Percentiles rank a stretch among this genome's conserved stretches.
phyloP scores from a whole-genome alignment of 2,113 vertebrate genomes.

The Marmota monax region DNA sequence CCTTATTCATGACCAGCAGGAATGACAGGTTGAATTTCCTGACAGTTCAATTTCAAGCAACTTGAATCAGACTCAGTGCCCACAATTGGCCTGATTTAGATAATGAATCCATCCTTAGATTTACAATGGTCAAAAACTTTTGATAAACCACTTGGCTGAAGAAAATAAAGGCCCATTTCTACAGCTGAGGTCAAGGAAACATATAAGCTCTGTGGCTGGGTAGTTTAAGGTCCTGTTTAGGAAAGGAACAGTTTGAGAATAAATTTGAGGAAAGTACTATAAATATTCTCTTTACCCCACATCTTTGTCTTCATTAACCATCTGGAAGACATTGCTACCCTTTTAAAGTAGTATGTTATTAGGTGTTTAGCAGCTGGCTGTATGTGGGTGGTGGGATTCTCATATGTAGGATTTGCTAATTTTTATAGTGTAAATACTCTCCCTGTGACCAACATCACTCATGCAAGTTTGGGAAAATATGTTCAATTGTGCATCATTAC shows the following conservation, averaged over 20 bases:
- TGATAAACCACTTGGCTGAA: neutral
- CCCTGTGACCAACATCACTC: neutral
- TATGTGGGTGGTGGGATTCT: neutral
- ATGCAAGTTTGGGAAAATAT: neutral
- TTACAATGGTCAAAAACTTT: neutral
- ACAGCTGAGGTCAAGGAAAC: neutral
- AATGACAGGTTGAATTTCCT: conserved; percentile 15
- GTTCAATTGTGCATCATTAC: accelerated
- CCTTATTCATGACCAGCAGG: neutral
- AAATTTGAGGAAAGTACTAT: neutral
- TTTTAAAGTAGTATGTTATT: neutral
- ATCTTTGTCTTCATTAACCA: neutral
- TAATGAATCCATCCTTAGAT: neutral
- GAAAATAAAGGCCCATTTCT: neutral
- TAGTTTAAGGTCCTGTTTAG: neutral
- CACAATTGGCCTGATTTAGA: neutral
- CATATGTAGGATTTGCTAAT: neutral
- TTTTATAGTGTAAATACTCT: neutral
- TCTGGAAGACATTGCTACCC: neutral
- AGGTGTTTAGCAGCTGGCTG: neutral
- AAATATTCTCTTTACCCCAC: neutral
- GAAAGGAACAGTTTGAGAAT: neutral
- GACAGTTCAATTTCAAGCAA: neutral
- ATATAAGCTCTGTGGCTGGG: neutral
- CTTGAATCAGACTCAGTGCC: neutral